Conservation (phyloP, 2,797 vertebrate species). For the Salarias fasciatus region DNA sequence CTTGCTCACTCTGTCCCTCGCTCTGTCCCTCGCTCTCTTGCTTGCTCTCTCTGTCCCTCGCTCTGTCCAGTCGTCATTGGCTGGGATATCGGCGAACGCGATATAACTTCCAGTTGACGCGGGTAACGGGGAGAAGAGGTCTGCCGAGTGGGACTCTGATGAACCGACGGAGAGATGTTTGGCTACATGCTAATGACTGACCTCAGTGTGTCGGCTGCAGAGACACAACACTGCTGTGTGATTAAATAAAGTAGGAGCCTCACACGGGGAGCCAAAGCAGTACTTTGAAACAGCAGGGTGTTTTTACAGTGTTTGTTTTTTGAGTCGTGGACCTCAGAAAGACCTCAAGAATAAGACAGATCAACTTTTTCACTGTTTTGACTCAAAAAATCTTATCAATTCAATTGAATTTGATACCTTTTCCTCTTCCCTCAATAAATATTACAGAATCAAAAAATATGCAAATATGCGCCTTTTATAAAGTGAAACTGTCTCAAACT, state of each 20-base stretch:
- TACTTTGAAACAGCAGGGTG: conserved; percentile 5
- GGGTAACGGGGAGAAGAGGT: conserved; percentile 34
- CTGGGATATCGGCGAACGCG: conserved; percentile 41
- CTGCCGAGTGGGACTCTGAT: conserved; percentile 22
- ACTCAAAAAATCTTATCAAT: no score
- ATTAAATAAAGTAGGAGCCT: neutral
- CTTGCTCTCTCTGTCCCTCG: neutral
- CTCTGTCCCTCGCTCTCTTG: no score
- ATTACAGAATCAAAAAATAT: no score
- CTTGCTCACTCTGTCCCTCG: no score
- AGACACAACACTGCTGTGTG: conserved; percentile 2
- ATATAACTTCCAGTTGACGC: conserved; percentile 34
- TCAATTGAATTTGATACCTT: no score
- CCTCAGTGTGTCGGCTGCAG: conserved; percentile 15
- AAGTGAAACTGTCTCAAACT: no score
- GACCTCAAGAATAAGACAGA: neutral
- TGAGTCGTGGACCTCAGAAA: neutral
- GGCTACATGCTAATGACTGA: conserved; percentile 10
- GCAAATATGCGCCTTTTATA: no score
- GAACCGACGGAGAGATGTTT: conserved; percentile 25
- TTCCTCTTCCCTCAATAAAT: no score
- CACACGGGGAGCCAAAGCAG: neutral
- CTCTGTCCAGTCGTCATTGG: conserved; percentile 20
- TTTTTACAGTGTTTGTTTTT: conserved; percentile 5
- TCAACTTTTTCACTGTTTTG: no score